Evolutionary conservation across 2,113 vertebrate species (phyloP).

Genomic region (Orcinus orca): DNA sequence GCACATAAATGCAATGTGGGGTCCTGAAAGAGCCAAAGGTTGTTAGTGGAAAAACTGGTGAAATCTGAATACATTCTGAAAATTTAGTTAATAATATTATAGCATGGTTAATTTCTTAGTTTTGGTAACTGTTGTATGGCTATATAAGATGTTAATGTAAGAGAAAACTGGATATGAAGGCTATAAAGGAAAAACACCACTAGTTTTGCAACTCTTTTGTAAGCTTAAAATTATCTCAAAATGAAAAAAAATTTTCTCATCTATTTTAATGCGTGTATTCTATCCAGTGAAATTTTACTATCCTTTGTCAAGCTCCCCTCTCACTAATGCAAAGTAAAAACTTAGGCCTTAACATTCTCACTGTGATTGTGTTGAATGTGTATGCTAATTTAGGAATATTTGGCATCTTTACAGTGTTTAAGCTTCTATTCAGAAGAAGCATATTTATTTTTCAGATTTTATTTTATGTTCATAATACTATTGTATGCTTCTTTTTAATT

Average conservation of each 20-base stretch:
- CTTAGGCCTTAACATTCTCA: not conserved
- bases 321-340: not conserved
- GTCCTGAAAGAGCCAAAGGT: not conserved
- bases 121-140: not conserved
- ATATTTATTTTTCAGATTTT: not conserved
- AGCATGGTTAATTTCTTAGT: not conserved
- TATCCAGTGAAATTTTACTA: not conserved
- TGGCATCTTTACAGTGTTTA: not conserved
- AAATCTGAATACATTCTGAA: not conserved
- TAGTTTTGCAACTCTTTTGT: not conserved
- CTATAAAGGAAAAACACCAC: not conserved
- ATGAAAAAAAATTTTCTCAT: not conserved
- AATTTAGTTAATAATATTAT: not conserved
- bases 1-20: not conserved
- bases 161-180: not conserved
- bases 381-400: not conserved
- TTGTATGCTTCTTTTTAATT: not conserved
- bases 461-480: not conserved
- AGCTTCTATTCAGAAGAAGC: not conserved
- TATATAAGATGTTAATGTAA: not conserved
- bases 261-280: not conserved
- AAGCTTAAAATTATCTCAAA: not conserved
- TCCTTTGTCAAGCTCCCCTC: not conserved
- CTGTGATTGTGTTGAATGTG: not conserved
- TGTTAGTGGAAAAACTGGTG: not conserved